Evolutionary conservation across 2,113 vertebrate species (phyloP).

Genomic region (Buteo buteo): DNA sequence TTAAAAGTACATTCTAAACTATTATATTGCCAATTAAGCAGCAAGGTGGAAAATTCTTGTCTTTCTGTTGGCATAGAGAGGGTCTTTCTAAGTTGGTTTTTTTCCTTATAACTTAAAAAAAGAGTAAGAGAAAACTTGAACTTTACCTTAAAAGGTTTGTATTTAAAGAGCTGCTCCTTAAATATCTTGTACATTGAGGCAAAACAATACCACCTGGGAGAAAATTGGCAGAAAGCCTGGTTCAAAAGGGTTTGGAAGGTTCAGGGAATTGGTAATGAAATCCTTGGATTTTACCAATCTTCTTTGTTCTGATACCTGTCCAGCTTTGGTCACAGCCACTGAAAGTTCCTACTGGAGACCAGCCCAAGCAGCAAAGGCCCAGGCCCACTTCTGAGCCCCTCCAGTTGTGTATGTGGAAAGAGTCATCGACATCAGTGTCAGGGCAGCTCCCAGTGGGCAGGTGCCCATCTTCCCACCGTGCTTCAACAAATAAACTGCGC

Average conservation of each 20-base stretch:
- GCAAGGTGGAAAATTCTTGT: slow-evolving; percentile 73
- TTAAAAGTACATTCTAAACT: slow-evolving; percentile 47
- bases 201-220: not conserved
- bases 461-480: not conserved
- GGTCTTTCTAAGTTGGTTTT: not conserved
- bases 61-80: slow-evolving; percentile 54
- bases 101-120: not conserved
- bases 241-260: not conserved
- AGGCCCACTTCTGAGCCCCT: not conserved
- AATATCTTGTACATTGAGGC: not conserved
- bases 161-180: not conserved
- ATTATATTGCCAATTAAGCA: slow-evolving; percentile 66
- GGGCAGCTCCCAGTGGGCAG: not conserved
- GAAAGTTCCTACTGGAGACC: not conserved
- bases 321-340: not conserved
- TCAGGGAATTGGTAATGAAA: not conserved
- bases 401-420: not conserved
- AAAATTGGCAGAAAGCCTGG: not conserved
- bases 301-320: not conserved
- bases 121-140: slow-evolving; percentile 16
- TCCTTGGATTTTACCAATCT: not conserved
- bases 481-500: not conserved
- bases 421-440: not conserved
- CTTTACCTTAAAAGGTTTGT: not conserved
- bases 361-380: not conserved